Conservation (phyloP, 2,797 vertebrate genomes). For the Salmo trutta region DNA sequence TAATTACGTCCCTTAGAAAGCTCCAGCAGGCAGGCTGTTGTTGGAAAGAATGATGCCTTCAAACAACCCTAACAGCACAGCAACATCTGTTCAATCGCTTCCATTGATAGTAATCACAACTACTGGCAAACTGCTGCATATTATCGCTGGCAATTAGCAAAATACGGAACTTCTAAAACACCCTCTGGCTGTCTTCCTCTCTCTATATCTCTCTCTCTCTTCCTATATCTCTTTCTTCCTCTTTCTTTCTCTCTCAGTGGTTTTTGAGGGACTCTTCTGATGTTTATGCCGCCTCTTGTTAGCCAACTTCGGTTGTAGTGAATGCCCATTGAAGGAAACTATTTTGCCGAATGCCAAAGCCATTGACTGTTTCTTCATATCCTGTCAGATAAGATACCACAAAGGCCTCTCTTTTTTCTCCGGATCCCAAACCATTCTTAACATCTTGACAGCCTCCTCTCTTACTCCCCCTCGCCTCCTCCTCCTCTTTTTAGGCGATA, state of each 20-base stretch:
- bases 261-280: slow-evolving; percentile 46
- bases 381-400: slow-evolving; percentile 81
- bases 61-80: slow-evolving; percentile 46
- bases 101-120: slow-evolving; percentile 76
- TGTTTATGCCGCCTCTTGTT: slow-evolving; percentile 67
- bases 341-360: slow-evolving; percentile 78
- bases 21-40: not conserved
- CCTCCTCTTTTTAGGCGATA: slow-evolving; percentile 74
- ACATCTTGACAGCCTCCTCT: slow-evolving; percentile 77
- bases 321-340: slow-evolving; percentile 78
- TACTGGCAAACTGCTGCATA: slow-evolving; percentile 73
- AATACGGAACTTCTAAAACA: slow-evolving; percentile 77
- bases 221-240: slow-evolving; percentile 20
- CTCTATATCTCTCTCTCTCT: slow-evolving; percentile 17
- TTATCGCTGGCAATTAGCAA: slow-evolving; percentile 75
- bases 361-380: slow-evolving; percentile 78
- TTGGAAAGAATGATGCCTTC: slow-evolving; percentile 48
- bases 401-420: slow-evolving; percentile 74
- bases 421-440: slow-evolving; percentile 65
- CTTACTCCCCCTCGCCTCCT: slow-evolving; percentile 62
- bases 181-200: slow-evolving; percentile 64
- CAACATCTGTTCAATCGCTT: slow-evolving; percentile 75
- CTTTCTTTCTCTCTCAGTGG: slow-evolving; percentile 24
- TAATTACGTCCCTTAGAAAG: not conserved
- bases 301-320: slow-evolving; percentile 67